Evolutionary conservation across 2,888 invertebrate species (phyloP).

Genomic region (Chymomyza caudatula): DNA sequence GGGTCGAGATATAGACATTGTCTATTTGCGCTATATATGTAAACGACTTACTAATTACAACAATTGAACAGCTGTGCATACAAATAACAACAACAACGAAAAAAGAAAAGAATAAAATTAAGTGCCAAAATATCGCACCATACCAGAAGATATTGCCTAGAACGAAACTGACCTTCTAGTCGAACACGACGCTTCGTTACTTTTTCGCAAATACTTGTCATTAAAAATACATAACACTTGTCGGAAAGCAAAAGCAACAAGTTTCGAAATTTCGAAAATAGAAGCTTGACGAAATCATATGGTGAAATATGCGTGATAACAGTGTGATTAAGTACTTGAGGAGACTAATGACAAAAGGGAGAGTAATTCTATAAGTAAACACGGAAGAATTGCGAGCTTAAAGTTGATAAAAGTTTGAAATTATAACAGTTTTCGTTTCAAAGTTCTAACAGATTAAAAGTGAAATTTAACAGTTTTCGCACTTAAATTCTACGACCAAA

Average conservation of each 20-base stretch:
- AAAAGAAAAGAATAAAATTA: conserved; percentile 22
- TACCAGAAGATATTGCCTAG: neutral
- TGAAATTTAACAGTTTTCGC: too few species aligned
- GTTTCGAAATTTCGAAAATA: neutral
- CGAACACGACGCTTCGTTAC: neutral
- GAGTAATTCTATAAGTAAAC: too few species aligned
- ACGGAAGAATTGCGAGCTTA: too few species aligned
- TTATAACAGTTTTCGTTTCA: too few species aligned
- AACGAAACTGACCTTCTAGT: conserved; percentile 46
- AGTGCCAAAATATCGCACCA: conserved; percentile 4
- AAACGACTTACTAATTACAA: conserved; percentile 1
- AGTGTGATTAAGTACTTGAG: too few species aligned
- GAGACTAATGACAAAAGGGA: too few species aligned
- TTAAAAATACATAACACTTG: conserved; percentile 12
- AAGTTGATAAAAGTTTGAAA: too few species aligned
- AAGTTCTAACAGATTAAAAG: too few species aligned
- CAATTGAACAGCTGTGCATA: conserved; percentile 32
- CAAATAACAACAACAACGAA: conserved; percentile 1
- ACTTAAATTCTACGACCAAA: too few species aligned
- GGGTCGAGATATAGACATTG: neutral
- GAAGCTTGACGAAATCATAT: too few species aligned
- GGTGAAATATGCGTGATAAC: too few species aligned
- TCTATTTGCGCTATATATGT: neutral
- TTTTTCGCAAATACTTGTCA: neutral
- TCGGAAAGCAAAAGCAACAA: neutral